Percentiles rank a stretch among this genome's conserved stretches.
These are phyloP conservation scores for Columba janthina DNA, from an alignment of 2,113 vertebrate genomes.

Conservation along the genomic window DNA sequence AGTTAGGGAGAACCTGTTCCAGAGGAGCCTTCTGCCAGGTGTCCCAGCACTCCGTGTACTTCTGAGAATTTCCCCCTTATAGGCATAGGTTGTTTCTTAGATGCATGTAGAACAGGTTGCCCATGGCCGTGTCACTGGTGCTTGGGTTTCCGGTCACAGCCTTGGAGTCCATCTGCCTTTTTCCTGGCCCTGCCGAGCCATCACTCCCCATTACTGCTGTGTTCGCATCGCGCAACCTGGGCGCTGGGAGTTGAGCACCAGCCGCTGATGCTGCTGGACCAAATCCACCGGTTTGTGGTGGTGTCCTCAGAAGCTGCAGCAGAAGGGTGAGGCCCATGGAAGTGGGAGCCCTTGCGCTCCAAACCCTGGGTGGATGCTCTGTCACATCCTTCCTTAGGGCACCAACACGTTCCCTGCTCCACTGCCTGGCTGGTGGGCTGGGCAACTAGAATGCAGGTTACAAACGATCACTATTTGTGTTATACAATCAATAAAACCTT, in stretches of 20 bases:
- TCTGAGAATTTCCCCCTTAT: background rate
- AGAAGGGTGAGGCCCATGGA: background rate
- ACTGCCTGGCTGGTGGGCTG: too few relatives aligned
- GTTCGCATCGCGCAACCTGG: fast-evolving
- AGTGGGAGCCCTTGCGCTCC: background rate
- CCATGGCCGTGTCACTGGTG: fast-evolving
- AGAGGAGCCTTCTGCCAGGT: background rate
- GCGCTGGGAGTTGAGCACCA: fast-evolving
- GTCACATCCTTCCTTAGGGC: background rate
- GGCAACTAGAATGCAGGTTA: too few relatives aligned
- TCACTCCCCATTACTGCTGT: fast-evolving
- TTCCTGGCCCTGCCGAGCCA: background rate
- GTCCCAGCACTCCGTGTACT: background rate
- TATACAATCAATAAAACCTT: too few relatives aligned
- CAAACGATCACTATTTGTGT: too few relatives aligned
- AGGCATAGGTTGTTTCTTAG: background rate
- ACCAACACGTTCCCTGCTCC: too few relatives aligned
- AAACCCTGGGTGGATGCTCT: background rate
- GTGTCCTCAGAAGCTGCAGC: background rate
- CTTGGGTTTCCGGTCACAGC: background rate
- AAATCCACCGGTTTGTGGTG: background rate
- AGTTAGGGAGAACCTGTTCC: background rate
- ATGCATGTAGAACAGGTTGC: background rate
- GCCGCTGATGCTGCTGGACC: background rate
- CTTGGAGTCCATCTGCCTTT: background rate